phyloP scores from a whole-genome alignment of 2,888 invertebrate genomes.

The Andrena fulva region DNA sequence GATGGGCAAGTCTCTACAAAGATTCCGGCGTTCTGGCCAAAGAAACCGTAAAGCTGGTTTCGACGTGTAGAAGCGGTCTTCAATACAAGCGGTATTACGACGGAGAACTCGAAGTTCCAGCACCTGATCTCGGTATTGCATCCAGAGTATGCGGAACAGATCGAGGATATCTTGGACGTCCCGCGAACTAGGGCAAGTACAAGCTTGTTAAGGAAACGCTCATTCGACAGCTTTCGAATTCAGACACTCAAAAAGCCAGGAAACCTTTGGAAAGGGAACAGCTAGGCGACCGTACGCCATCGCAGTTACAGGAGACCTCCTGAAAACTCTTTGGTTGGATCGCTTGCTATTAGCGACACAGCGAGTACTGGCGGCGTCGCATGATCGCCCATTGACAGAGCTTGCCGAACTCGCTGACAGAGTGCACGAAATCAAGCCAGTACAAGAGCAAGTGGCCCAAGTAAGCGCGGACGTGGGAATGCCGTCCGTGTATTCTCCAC shows the following conservation, averaged over 20 bases:
- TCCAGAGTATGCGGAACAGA: neutral
- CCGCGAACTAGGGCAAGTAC: neutral
- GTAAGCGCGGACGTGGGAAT: neutral
- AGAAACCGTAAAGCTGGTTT: too few species aligned
- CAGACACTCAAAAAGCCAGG: neutral
- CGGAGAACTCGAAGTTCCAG: too few species aligned
- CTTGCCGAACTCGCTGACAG: neutral
- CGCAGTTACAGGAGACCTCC: neutral
- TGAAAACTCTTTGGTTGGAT: neutral
- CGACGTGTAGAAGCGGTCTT: too few species aligned
- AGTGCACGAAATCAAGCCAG: neutral
- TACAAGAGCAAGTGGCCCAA: neutral
- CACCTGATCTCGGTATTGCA: neutral
- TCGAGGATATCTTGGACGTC: neutral
- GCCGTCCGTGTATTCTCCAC: too few species aligned
- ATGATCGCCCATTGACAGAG: neutral
- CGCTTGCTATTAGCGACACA: neutral
- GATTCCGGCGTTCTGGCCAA: too few species aligned
- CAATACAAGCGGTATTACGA: too few species aligned
- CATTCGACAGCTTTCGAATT: neutral
- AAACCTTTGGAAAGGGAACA: neutral
- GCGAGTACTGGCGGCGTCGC: neutral
- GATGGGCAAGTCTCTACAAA: too few species aligned
- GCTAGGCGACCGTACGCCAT: neutral
- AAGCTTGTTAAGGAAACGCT: neutral